These are phyloP conservation scores for Chrysochloris asiatica DNA, from an alignment of 2,113 vertebrate species.

Conservation along the genomic window DNA sequence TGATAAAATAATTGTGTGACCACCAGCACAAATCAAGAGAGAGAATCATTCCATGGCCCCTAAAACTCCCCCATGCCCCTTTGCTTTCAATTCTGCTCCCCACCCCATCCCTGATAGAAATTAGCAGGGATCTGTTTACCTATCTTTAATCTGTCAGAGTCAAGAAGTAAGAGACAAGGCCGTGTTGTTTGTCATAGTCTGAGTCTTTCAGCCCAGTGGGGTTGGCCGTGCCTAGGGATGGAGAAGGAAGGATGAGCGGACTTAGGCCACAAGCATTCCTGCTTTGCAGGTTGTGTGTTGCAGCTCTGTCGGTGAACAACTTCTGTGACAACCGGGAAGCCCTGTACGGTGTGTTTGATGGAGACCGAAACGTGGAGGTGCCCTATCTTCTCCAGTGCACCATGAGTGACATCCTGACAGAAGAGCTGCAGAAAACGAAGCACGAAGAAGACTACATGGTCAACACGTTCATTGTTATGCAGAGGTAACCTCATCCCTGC, in stretches of 20 bases:
- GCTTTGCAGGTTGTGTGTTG: conserved; percentile 92
- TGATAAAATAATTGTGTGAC: neutral
- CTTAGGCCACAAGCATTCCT: neutral
- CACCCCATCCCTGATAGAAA: neutral
- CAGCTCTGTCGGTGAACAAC: conserved; percentile 94
- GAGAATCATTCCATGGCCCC: neutral
- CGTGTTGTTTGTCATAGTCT: neutral
- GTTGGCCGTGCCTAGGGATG: fast-evolving
- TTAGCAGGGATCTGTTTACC: neutral
- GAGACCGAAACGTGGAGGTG: conserved; percentile 96
- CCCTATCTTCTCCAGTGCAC: conserved; percentile 98
- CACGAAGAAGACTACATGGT: conserved; percentile 98
- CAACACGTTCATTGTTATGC: conserved; percentile 98
- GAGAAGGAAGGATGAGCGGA: neutral
- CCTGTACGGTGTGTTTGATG: conserved; percentile 97
- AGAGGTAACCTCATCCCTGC: conserved; percentile 85
- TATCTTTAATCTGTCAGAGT: neutral
- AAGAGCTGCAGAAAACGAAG: conserved; percentile 96
- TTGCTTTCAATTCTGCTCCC: neutral
- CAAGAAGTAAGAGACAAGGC: neutral
- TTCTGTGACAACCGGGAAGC: conserved; percentile 97
- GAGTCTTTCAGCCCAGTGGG: neutral
- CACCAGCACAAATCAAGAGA: neutral
- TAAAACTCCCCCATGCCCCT: neutral
- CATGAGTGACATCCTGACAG: conserved; percentile 96